These are phyloP conservation scores for Hoplostethus mediterraneus DNA, from an alignment of 2,797 vertebrate species.

Conservation along the genomic window DNA sequence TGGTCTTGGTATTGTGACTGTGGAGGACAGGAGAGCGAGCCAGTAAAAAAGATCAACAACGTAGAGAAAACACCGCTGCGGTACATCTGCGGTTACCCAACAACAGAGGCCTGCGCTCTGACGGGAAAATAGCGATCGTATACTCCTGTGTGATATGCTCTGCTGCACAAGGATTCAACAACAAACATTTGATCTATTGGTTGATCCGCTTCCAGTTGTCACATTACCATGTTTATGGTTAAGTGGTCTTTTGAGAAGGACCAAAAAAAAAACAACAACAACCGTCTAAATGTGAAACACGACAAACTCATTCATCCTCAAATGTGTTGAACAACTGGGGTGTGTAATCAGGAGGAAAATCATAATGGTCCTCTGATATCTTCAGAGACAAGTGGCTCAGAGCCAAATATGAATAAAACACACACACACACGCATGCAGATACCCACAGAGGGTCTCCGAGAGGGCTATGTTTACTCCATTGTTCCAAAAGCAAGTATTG, in stretches of 20 bases:
- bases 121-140: not conserved
- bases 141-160: slow-evolving; percentile 22
- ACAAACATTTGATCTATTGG: slow-evolving; percentile 38
- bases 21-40: slow-evolving; percentile 55
- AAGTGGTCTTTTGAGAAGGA: slow-evolving; percentile 52
- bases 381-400: slow-evolving; percentile 65
- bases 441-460: slow-evolving; percentile 27
- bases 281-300: slow-evolving; percentile 55
- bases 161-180: slow-evolving; percentile 18
- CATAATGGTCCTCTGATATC: slow-evolving; percentile 62
- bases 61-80: slow-evolving; percentile 14
- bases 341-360: slow-evolving; percentile 76
- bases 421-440: not conserved
- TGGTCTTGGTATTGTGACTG: slow-evolving; percentile 98
- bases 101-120: not conserved
- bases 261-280: not conserved
- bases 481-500: slow-evolving; percentile 35
- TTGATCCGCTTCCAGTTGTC: slow-evolving; percentile 45
- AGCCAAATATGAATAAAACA: slow-evolving; percentile 64
- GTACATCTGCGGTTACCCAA: slow-evolving; percentile 14
- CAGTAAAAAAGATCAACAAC: slow-evolving; percentile 32
- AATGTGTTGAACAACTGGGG: slow-evolving; percentile 59
- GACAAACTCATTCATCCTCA: slow-evolving; percentile 65
- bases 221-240: slow-evolving; percentile 42
- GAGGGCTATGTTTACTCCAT: slow-evolving; percentile 51